Evolutionary conservation across 1,140 invertebrate genomes (phyloP).

Genomic region (Dryas iulia): DNA sequence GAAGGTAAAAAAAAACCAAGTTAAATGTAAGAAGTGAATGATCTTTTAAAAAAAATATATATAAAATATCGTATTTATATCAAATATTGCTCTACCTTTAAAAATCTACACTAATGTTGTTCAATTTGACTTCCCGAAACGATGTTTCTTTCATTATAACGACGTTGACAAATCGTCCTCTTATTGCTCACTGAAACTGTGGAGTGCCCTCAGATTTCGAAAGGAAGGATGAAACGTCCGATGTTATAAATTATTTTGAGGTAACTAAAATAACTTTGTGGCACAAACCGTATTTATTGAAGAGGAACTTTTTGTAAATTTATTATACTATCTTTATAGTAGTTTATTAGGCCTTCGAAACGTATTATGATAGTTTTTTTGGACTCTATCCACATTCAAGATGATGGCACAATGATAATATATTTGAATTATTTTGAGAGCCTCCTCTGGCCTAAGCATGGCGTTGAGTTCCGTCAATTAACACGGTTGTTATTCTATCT

Average conservation of each 20-base stretch:
- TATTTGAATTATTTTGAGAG: too few relatives aligned
- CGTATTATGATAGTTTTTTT: too few relatives aligned
- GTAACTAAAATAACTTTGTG: background rate
- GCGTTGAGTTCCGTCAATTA: too few relatives aligned
- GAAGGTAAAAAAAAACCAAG: too few relatives aligned
- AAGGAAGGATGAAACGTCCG: slow-evolving; percentile 6
- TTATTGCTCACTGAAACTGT: slow-evolving; percentile 10
- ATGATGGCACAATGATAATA: too few relatives aligned
- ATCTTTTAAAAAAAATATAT: background rate
- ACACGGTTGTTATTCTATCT: too few relatives aligned
- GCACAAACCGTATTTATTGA: background rate
- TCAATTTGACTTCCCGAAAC: background rate
- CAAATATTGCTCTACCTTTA: background rate
- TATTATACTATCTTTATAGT: too few relatives aligned
- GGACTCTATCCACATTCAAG: too few relatives aligned
- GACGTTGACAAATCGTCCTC: slow-evolving; percentile 17
- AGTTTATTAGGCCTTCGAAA: too few relatives aligned
- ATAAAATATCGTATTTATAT: background rate
- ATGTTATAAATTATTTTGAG: slow-evolving; percentile 8
- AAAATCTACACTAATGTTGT: background rate
- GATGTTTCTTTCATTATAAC: slow-evolving; percentile 6
- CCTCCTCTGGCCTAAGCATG: too few relatives aligned
- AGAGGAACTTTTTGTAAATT: too few relatives aligned
- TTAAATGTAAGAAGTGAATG: too few relatives aligned
- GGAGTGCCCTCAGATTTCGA: slow-evolving; percentile 1